Evolutionary conservation across 2,797 vertebrate species (phyloP), one percentile per base, ranked within the genome.

Genomic region (Sternotherus odoratus): DNA sequence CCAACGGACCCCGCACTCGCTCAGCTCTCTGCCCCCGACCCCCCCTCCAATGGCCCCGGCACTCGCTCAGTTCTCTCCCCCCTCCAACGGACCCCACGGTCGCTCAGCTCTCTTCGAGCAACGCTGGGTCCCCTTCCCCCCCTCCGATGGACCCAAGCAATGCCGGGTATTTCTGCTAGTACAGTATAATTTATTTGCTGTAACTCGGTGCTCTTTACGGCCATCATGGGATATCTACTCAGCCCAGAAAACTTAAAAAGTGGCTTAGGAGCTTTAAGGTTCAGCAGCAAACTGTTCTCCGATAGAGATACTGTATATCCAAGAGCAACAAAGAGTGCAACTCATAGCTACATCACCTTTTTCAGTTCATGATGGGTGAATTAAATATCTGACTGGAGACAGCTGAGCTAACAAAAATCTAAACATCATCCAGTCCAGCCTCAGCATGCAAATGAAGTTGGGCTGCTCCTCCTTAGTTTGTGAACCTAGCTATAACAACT

Each of bases 221-320:
- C 9, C 53, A 53, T 9, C 53, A 53, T 53, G 53, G 53, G 21
- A 53, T 24, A 9, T 21, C 21, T 23, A 53, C 21, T 53, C 21
- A 53, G 9, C 23, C 53, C 53, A 23, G 21, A 53, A 53, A 24
- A 24, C 9, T 10, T 72, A 0, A 0, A 72, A 72, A 43, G 69
- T 43, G 24, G 24, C 21, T 39, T 43, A 7, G 23, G 39, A 39
- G 6, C 23, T 72, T 21, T 26, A 26, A 6, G 15, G 49, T 66
- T 57, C 36, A 86, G 16, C 5, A 43, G 17, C 21, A 56, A 5
- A 4, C 12, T 74, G 46, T 50, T 86, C 49, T 12, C 51, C 46
- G 23, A 5, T 69, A 24, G 6, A 83, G 12, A 74, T 17, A 19
- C 5, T 19, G 49, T 86, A 56, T 77, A 88, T 39, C 8, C 39